phyloP scores from a whole-genome alignment of 2,113 vertebrate genomes.

The Helogale parvula region DNA sequence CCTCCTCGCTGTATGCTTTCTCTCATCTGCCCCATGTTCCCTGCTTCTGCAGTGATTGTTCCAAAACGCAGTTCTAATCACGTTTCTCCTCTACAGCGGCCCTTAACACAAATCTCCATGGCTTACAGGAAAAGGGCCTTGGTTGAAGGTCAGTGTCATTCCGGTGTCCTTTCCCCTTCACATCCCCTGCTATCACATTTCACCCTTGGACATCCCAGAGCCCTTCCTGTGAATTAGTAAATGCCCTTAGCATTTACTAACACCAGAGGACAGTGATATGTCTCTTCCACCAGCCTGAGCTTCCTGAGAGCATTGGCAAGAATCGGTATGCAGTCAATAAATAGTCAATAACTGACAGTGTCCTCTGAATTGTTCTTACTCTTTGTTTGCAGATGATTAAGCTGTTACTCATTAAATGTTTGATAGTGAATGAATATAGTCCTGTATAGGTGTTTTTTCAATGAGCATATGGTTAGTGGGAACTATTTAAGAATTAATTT shows the following conservation, averaged over 20 bases:
- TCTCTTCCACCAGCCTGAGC: neutral
- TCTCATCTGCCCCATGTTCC: neutral
- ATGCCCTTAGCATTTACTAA: neutral
- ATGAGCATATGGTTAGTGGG: neutral
- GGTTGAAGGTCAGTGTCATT: neutral
- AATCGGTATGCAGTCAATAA: no score
- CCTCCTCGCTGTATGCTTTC: neutral
- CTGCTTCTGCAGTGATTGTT: neutral
- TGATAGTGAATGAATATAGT: neutral
- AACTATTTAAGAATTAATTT: conserved; percentile 7
- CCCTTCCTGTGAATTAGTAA: neutral
- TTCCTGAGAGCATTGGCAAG: neutral
- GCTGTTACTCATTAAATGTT: neutral
- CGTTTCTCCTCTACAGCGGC: neutral
- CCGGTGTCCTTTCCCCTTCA: neutral
- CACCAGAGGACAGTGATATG: fast-evolving
- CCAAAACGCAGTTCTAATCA: neutral
- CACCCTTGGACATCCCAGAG: neutral
- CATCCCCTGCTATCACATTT: neutral
- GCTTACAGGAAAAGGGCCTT: neutral
- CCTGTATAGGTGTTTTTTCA: neutral
- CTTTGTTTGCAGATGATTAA: neutral
- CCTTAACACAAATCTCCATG: neutral
- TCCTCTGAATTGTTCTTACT: neutral
- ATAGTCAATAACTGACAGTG: neutral